Base-by-base conservation (phyloP, 2,888 invertebrate species). In the Apocheima hispidaria region DNA sequence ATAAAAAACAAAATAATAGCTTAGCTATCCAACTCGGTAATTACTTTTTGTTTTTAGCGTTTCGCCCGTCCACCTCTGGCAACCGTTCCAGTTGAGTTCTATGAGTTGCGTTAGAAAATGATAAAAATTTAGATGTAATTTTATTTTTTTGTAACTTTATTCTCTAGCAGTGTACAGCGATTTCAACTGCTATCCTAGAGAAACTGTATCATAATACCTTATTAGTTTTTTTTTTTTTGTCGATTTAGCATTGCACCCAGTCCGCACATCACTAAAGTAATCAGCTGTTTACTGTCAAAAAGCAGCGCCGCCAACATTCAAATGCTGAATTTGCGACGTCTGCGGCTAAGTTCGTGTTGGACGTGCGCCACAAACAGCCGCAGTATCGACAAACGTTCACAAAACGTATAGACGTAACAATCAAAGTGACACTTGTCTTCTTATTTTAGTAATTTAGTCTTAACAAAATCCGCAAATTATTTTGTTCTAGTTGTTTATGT, bases 301-400 rank as follows among this genome's bases (percentile, higher is more conserved):
- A 55, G 66, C 89, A 86, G 74, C 60, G 49, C 63, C 77, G 73
- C 90, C 92, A 92, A 90, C 87, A 68, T 77, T 64, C 68, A 70
- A 58, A 56, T 46, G 56, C 75, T 1, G 18, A 51, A 18, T 16
- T 51, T 12, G 69, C 74, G 81, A 82, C 66, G 68, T 18, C 38
- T 75, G 84, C 77, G 66, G 79, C 82, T 83, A 86, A 71, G 71
- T 88, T 91, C 90, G 84, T 77, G 79, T 81, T 83, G 84, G 80
- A 83, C 74, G 81, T 85, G 86, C 87, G 85, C 86, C 85, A 84
- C 84, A 86, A 84, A 85, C 85, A 86, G 82, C 86, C 87, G 88
- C 89, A 89, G 91, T 91, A 91, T 90, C 90, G 91, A 87, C 87
- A 90, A 90, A 88, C 90, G 91, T 90, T 90, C 91, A 90, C 86